Conservation (phyloP, 2,888 invertebrate species). For the Drosophila prolongata region DNA sequence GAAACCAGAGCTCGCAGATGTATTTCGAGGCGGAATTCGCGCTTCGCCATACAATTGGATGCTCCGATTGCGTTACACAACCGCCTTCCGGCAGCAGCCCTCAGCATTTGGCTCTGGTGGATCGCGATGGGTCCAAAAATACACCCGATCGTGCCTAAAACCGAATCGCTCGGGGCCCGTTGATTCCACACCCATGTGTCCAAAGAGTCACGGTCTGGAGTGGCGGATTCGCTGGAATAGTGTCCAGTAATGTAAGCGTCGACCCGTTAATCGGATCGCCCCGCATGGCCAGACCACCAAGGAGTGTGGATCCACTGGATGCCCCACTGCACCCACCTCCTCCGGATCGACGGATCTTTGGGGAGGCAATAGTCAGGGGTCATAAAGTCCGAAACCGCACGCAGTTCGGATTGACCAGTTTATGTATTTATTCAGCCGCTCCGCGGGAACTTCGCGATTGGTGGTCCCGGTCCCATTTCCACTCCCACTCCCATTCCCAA, state of each 20-base stretch:
- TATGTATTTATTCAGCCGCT: constrained; percentile 60
- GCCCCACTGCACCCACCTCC: too few relatives aligned
- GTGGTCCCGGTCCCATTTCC: constrained; percentile 49
- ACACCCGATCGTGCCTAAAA: constrained; percentile 61
- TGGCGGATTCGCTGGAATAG: constrained; percentile 42
- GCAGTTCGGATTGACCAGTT: constrained; percentile 62
- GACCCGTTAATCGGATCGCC: neutral
- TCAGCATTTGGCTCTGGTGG: constrained; percentile 27
- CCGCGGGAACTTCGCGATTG: constrained; percentile 63
- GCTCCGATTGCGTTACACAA: constrained; percentile 17
- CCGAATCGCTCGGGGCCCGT: constrained; percentile 29
- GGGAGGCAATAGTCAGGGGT: constrained; percentile 20
- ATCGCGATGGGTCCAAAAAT: constrained; percentile 38
- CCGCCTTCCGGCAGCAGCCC: constrained; percentile 2
- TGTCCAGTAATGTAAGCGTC: constrained; percentile 26
- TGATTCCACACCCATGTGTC: constrained; percentile 52
- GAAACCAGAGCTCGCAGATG: constrained; percentile 15
- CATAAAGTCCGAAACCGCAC: constrained; percentile 56
- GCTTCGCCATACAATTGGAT: constrained; percentile 2
- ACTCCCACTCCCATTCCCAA: too few relatives aligned
- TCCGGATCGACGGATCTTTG: neutral
- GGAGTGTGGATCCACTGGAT: too few relatives aligned
- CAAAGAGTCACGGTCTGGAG: constrained; percentile 61
- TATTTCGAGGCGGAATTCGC: constrained; percentile 5
- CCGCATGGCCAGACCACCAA: constrained; percentile 49